phyloP scores from a whole-genome alignment of 2,888 invertebrate species.

The Nycteola revayana region DNA sequence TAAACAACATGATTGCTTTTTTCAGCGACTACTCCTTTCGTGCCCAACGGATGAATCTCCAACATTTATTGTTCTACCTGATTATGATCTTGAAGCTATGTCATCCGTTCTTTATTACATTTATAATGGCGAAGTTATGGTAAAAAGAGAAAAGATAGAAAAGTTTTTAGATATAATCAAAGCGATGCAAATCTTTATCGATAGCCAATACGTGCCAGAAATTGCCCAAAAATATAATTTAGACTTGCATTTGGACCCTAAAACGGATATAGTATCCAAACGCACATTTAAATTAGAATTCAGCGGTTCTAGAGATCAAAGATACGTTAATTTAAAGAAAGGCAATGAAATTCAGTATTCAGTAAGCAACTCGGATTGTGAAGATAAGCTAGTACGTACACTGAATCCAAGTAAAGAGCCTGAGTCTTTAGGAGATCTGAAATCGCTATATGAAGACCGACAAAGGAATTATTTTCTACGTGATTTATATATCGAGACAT shows the following conservation, averaged over 20 bases:
- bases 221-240: slow-evolving; percentile 24
- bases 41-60: slow-evolving; percentile 70
- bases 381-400: slow-evolving; percentile 42
- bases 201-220: slow-evolving; percentile 46
- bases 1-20: too few species aligned
- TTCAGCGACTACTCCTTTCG: slow-evolving; percentile 61
- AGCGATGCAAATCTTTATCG: slow-evolving; percentile 66
- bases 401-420: slow-evolving; percentile 45
- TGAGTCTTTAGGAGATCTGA: slow-evolving; percentile 55
- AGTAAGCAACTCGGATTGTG: slow-evolving; percentile 37
- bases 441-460: slow-evolving; percentile 55
- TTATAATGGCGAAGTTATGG: slow-evolving; percentile 84
- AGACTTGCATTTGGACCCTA: slow-evolving; percentile 19
- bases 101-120: slow-evolving; percentile 85
- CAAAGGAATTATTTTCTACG: slow-evolving; percentile 68
- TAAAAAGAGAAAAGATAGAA: slow-evolving; percentile 80
- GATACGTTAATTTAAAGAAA: slow-evolving; percentile 49
- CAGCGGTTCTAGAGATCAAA: slow-evolving; percentile 31
- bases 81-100: slow-evolving; percentile 83
- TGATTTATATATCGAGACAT: slow-evolving; percentile 75
- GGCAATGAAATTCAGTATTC: slow-evolving; percentile 38
- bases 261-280: slow-evolving; percentile 20
- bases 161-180: slow-evolving; percentile 83
- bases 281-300: slow-evolving; percentile 40
- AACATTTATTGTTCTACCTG: slow-evolving; percentile 85